These are phyloP conservation scores for Heliconius nattereri DNA, from an alignment of 1,140 invertebrate species.

Conservation along the genomic window DNA sequence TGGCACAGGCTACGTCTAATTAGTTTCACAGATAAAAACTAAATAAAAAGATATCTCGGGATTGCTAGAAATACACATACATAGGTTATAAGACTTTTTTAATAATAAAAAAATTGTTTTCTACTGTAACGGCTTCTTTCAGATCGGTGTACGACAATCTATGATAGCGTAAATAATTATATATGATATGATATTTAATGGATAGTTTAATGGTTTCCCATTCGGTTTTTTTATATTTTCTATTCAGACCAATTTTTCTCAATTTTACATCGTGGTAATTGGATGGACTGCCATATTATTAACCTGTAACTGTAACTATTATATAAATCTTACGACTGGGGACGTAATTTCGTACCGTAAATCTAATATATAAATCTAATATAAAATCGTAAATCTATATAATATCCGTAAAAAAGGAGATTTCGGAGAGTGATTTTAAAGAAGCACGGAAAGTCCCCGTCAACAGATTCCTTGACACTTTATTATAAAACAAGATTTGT, in stretches of 20 bases:
- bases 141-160: slow-evolving; percentile 68
- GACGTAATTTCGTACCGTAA: background rate
- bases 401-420: no score
- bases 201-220: slow-evolving; percentile 62
- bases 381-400: no score
- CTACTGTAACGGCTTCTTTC: slow-evolving; percentile 77
- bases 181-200: slow-evolving; percentile 69
- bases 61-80: slow-evolving; percentile 73
- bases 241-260: slow-evolving; percentile 77
- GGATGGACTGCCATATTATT: slow-evolving; percentile 76
- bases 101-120: slow-evolving; percentile 73
- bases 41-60: slow-evolving; percentile 61
- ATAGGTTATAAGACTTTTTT: slow-evolving; percentile 76
- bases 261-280: slow-evolving; percentile 71
- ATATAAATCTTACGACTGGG: slow-evolving; percentile 39
- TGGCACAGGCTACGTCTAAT: background rate
- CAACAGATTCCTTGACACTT: slow-evolving; percentile 51
- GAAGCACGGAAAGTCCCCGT: slow-evolving; percentile 11
- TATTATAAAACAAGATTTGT: slow-evolving; percentile 57
- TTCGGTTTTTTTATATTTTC: slow-evolving; percentile 59
- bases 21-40: slow-evolving; percentile 59
- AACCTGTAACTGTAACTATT: slow-evolving; percentile 56
- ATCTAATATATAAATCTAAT: no score
- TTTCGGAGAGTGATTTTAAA: no score
- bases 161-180: slow-evolving; percentile 56